These are phyloP conservation scores for Lathamus discolor DNA, from an alignment of 2,113 vertebrate genomes.

Conservation along the genomic window DNA sequence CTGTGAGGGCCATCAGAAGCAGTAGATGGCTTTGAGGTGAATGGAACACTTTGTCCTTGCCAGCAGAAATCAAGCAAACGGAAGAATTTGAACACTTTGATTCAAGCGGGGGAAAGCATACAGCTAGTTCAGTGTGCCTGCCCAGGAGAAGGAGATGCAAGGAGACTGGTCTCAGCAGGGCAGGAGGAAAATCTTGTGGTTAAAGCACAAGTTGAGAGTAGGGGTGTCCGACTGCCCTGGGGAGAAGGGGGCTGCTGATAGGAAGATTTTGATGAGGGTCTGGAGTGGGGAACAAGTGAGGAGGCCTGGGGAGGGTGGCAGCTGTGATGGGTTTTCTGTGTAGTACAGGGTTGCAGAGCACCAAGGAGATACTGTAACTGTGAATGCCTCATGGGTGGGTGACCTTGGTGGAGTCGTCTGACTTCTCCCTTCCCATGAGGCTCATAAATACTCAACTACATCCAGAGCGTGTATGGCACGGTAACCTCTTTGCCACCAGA, in stretches of 20 bases:
- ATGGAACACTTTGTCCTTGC: background rate
- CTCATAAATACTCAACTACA: background rate
- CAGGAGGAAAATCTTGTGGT: background rate
- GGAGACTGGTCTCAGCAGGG: background rate
- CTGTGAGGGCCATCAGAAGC: accelerated
- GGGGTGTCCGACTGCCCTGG: background rate
- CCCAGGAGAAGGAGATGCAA: background rate
- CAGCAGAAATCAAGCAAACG: background rate
- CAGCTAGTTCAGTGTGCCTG: accelerated
- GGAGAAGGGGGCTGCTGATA: background rate
- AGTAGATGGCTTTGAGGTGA: background rate
- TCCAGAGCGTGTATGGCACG: accelerated
- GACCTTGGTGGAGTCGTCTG: background rate
- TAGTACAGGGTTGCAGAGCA: background rate
- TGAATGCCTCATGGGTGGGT: background rate
- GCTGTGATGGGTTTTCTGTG: background rate
- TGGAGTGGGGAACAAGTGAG: background rate
- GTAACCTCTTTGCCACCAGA: accelerated
- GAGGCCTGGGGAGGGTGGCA: background rate
- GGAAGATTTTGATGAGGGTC: background rate
- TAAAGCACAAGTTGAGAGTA: background rate
- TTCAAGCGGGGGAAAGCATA: background rate
- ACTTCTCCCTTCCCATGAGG: background rate
- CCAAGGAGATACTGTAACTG: background rate
- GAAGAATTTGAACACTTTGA: background rate